Conservation (phyloP, 2,888 invertebrate species). For the Acleris literana region DNA sequence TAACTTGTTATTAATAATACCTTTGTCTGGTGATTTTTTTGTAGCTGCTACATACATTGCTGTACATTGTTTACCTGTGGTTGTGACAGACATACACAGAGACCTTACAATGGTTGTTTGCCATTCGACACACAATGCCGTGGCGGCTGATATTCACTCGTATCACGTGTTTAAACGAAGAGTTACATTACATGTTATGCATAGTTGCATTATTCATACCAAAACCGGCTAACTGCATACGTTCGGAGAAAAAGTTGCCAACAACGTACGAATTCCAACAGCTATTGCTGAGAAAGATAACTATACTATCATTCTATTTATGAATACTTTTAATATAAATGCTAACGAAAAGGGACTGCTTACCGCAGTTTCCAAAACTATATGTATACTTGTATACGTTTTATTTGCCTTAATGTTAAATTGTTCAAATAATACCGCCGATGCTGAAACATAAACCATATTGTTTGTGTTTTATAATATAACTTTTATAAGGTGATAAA, state of each 20-base stretch:
- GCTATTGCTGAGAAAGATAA: not conserved
- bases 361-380: too few relatives aligned
- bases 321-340: too few relatives aligned
- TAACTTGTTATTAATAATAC: too few relatives aligned
- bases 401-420: too few relatives aligned
- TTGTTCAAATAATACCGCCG: too few relatives aligned
- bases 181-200: conserved; percentile 69
- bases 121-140: conserved; percentile 62
- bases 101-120: conserved; percentile 43
- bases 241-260: conserved; percentile 33
- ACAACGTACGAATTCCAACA: conserved; percentile 16
- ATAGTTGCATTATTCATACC: conserved; percentile 72
- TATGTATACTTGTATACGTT: too few relatives aligned
- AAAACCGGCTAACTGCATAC: conserved; percentile 30
- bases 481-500: too few relatives aligned
- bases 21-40: conserved; percentile 3
- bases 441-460: too few relatives aligned
- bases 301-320: too few relatives aligned
- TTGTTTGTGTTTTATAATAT: too few relatives aligned
- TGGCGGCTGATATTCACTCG: conserved; percentile 60
- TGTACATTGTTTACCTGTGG: conserved; percentile 3
- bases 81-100: conserved; percentile 5
- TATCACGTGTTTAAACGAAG: conserved; percentile 68
- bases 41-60: not conserved
- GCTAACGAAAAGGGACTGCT: too few relatives aligned